Base-by-base conservation (phyloP, 2,888 invertebrate species). In the Gibbula magus region DNA sequence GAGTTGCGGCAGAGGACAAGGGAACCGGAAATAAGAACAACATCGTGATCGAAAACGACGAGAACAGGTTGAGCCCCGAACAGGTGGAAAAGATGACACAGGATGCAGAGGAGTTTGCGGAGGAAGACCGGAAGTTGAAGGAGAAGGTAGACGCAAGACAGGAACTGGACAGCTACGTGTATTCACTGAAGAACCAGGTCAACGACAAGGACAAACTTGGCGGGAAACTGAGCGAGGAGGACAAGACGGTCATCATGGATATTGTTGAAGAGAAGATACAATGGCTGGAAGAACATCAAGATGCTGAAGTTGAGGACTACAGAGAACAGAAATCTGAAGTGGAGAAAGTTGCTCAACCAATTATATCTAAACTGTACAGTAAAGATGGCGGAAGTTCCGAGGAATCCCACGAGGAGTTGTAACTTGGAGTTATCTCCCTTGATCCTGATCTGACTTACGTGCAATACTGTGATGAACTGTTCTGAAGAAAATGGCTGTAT, bases 1-100 rank as follows among this genome's bases (percentile, higher is more conserved):
- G 85, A 75, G 93, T 99, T 82, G 97, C 98, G 45, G 99, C 99
- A 32, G 99, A 99, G 93, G 99, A 99, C 93, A 99, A 99, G 94
- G 99, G 99, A 82, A 99, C 99, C 70, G 99, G 99, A 80, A 98
- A 98, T 94, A 96, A 98, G 91, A 98, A 99, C 92, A 98, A 99
- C 94, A 99, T 99, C 91, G 98, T 98, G 81, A 99, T 99, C 93
- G 99, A 99, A 87, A 99, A 99, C 92, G 99, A 99, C 91, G 98
- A 99, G 93, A 98, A 98, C 94, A 95, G 99, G 86, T 93, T 99
- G 84, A 98, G 98, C 16, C 98, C 98, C 1, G 99, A 99, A 87
- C 99, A 99, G 90, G 99, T 99, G 88, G 99, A 99, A 92, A 95
- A 98, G 85, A 99, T 99, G 99, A 98, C 99, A 93, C 97, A 97